Evolutionary conservation across 1,140 invertebrate species (phyloP), one percentile per base, ranked within the genome.

Genomic region (Ceratoteleas bidentatus): DNA sequence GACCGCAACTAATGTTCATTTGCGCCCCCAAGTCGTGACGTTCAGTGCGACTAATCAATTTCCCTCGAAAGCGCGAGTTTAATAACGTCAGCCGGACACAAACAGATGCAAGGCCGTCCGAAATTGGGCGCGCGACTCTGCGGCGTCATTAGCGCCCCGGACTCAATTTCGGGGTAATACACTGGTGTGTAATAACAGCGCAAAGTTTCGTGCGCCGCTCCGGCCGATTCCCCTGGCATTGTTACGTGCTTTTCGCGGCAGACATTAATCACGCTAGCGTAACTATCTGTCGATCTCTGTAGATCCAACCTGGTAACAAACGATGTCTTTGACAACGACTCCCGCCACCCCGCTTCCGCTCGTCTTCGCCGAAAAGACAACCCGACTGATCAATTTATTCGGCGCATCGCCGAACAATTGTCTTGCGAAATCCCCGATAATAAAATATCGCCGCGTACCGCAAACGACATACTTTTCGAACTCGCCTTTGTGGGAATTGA

Each of bases 251-350:
- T 64, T 81, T 75, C 78, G 69, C 65, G 65, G 66, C 58, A 68
- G 66, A 83, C 75, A 87, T 88, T 85, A 86, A 85, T 81, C 87
- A 89, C 78, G 80, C 61, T 76, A 84, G 68, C 87, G 87, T 87
- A 87, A 88, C 87, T 88, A 89, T 88, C 87, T 70, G 13, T 73
- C 70, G 81, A 83, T 83, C 81, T 83, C 79, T 66, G 78, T 81
- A 74, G 70, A 81, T 81, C 74, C 78, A 73, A 81, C 58, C 52
- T 16, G 69, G 69, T 75, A 74, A 81, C 81, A 83, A 79, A 83
- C 72, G 74, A 83, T 65, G 75, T 83, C 70, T 83, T 83, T 74
- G 58, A 69, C 70, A 58, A 72, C 74, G 60, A 75, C 58, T 58
- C 69, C 56, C 68, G 16, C 43, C 43, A 36, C 64, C 58, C 52